Percentiles rank a stretch among this genome's conserved stretches.
Conservation (phyloP, 2,113 vertebrate genomes). For the Ctenodactylus gundi region DNA sequence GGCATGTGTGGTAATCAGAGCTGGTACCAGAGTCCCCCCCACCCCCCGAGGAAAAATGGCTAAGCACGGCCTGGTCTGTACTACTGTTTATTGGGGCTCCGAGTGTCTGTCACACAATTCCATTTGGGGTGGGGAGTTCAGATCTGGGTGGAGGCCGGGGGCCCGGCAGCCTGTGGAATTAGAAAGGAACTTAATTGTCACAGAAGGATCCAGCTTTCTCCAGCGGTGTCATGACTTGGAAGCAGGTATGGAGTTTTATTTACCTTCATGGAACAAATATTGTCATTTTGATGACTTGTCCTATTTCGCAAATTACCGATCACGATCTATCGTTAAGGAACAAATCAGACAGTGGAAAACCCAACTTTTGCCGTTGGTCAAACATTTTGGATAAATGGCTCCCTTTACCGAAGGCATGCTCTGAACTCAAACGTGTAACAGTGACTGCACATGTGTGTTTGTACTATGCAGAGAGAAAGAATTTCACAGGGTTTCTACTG, state of each 20-base stretch:
- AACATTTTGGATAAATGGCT: constrained; percentile 66
- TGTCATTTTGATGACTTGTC: constrained; percentile 79
- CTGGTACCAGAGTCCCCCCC: too few species aligned
- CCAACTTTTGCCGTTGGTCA: constrained; percentile 79
- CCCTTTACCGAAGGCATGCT: constrained; percentile 73
- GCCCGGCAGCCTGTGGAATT: constrained; percentile 85
- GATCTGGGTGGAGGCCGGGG: constrained; percentile 82
- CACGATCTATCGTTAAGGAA: constrained; percentile 79
- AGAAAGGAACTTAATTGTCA: constrained; percentile 87
- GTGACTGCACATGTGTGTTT: constrained; percentile 62
- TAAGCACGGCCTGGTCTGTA: constrained; percentile 80
- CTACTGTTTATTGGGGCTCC: too few species aligned
- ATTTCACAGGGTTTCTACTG: constrained; percentile 47
- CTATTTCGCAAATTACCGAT: constrained; percentile 75
- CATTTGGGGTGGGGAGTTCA: constrained; percentile 84
- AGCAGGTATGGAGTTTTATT: constrained; percentile 76
- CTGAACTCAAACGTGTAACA: constrained; percentile 63
- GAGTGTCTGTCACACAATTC: constrained; percentile 80
- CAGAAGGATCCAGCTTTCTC: constrained; percentile 76
- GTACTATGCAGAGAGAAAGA: constrained; percentile 52
- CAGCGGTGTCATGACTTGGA: constrained; percentile 78
- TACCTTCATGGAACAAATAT: constrained; percentile 82
- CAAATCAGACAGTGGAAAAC: constrained; percentile 76
- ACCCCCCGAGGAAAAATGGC: constrained; percentile 81
- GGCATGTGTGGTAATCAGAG: constrained; percentile 66